Conservation (phyloP, 2,888 invertebrate species). For the Ormyrus pomaceus region DNA sequence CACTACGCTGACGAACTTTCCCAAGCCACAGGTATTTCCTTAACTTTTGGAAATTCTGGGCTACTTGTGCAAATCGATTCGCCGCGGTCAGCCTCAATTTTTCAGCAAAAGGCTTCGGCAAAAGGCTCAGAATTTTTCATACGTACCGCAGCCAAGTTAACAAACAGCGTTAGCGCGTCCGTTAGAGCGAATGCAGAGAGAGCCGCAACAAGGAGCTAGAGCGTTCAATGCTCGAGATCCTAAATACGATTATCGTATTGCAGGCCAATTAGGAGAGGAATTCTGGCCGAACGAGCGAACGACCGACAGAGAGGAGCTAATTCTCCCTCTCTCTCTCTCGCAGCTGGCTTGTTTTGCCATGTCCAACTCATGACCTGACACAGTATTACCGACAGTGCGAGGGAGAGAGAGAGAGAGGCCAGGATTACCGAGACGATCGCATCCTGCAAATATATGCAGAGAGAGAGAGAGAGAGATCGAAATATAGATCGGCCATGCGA, state of each 20-base stretch:
- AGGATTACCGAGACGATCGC: too few relatives aligned
- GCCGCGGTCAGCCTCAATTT: not conserved
- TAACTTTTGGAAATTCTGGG: slow-evolving; percentile 44
- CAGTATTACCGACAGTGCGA: slow-evolving; percentile 15
- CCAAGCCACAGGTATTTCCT: slow-evolving; percentile 52
- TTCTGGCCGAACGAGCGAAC: slow-evolving; percentile 36
- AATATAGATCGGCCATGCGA: not conserved
- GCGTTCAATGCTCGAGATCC: slow-evolving; percentile 14
- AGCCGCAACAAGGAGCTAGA: slow-evolving; percentile 10
- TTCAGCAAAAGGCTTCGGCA: not conserved
- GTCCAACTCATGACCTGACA: slow-evolving; percentile 32
- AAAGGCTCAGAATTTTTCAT: not conserved
- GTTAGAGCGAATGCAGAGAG: too few relatives aligned
- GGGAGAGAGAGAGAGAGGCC: not conserved
- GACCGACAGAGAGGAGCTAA: not conserved
- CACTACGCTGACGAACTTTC: slow-evolving; percentile 29
- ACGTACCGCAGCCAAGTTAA: not conserved
- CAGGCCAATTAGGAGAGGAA: slow-evolving; percentile 61
- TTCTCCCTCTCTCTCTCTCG: not conserved
- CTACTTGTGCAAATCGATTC: slow-evolving; percentile 44
- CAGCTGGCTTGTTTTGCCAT: slow-evolving; percentile 40
- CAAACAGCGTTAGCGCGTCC: not conserved
- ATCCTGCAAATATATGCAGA: slow-evolving; percentile 15
- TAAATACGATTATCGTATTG: slow-evolving; percentile 55
- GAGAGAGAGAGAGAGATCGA: too few relatives aligned